Conservation (phyloP, 2,888 invertebrate species). For the Malthinus flaveolus region DNA sequence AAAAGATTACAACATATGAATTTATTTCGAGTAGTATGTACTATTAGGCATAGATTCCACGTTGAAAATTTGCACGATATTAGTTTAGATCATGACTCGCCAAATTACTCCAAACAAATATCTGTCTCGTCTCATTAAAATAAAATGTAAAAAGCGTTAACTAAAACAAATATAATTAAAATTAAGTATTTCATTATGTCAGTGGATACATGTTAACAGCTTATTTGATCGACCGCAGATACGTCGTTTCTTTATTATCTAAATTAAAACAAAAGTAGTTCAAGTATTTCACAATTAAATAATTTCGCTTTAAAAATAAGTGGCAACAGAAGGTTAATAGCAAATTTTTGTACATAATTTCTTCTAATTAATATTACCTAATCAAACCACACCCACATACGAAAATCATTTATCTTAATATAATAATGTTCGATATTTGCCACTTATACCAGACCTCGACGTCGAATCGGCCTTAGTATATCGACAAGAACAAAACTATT, state of each 20-base stretch:
- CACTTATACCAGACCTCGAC: conserved; percentile 18
- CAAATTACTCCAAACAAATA: not conserved
- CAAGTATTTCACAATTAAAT: conserved; percentile 6
- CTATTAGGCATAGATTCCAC: not conserved
- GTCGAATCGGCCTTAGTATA: conserved; percentile 14
- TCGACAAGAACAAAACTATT: conserved; percentile 3
- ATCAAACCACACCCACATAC: conserved; percentile 17
- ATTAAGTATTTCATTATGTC: not conserved
- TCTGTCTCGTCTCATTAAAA: not conserved
- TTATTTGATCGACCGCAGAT: no score
- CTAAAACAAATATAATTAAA: not conserved
- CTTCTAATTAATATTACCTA: conserved; percentile 14
- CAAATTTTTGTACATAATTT: conserved; percentile 11
- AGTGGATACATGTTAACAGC: no score
- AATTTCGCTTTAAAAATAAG: conserved; percentile 4
- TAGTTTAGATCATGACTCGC: not conserved
- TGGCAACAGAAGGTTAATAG: conserved; percentile 7
- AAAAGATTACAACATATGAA: conserved; percentile 19
- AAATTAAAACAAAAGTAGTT: conserved; percentile 5
- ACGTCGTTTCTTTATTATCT: no score
- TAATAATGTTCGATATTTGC: conserved; percentile 18
- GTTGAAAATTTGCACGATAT: not conserved
- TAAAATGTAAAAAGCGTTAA: not conserved
- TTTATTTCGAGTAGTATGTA: not conserved
- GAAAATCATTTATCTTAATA: conserved; percentile 19